Conservation (phyloP, 2,888 invertebrate species). For the Cistogaster globosa region DNA sequence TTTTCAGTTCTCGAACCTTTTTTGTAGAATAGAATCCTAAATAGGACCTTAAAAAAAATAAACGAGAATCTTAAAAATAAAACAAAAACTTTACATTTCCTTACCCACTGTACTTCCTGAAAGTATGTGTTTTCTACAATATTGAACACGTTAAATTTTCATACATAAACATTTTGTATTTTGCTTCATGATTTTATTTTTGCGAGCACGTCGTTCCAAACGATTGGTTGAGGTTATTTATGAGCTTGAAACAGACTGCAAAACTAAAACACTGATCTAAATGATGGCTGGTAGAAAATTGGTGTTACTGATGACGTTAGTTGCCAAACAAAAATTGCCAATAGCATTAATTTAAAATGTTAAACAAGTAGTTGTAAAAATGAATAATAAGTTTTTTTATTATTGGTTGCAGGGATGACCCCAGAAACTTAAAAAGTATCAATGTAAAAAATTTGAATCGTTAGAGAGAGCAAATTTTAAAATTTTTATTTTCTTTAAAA, state of each 20-base stretch:
- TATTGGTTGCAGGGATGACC: neutral
- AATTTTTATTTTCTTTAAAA: too few species aligned
- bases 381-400: constrained; percentile 41
- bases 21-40: too few species aligned
- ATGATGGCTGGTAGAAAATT: constrained; percentile 16
- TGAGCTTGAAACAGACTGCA: neutral
- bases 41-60: too few species aligned
- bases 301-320: constrained; percentile 45
- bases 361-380: constrained; percentile 52
- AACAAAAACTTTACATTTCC: neutral
- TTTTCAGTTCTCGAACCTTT: too few species aligned
- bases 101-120: constrained; percentile 15
- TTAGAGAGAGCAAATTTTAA: too few species aligned
- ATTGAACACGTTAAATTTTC: constrained; percentile 37
- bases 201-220: neutral
- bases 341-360: constrained; percentile 61
- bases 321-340: constrained; percentile 53
- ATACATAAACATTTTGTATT: constrained; percentile 44
- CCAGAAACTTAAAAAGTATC: neutral
- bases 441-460: neutral
- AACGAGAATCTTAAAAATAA: too few species aligned
- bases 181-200: constrained; percentile 1
- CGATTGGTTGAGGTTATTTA: neutral
- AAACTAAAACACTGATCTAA: neutral
- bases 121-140: constrained; percentile 26